A percentile compares a stretch with the other conserved stretches of the same genome.
phyloP scores from a whole-genome alignment of 2,113 vertebrate species.

The Amia ocellicauda region DNA sequence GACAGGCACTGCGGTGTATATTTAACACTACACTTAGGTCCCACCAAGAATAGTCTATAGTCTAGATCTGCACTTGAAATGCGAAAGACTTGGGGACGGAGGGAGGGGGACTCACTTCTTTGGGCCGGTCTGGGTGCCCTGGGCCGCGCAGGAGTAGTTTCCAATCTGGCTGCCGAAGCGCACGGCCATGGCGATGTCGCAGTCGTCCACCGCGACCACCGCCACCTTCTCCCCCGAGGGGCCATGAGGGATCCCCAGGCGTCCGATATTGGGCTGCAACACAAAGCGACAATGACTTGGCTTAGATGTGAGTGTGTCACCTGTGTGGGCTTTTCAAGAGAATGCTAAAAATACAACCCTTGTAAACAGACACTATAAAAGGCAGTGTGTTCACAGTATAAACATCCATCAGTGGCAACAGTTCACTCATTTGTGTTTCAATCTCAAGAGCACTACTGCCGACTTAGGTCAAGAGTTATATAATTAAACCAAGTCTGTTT shows the following conservation, averaged over 20 bases:
- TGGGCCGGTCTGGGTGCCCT: slow-evolving; percentile 89
- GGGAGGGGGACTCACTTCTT: slow-evolving; percentile 80
- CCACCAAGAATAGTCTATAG: no score
- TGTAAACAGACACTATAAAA: neutral
- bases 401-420: no score
- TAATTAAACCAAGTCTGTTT: neutral
- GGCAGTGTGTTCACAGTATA: neutral
- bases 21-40: no score
- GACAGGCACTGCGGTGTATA: no score
- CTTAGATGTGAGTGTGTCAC: neutral
- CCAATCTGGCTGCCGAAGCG: slow-evolving; percentile 81
- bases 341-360: neutral
- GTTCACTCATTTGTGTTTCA: no score
- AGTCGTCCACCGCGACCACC: slow-evolving; percentile 88
- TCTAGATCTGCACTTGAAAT: neutral
- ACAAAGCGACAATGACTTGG: slow-evolving; percentile 4
- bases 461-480: no score
- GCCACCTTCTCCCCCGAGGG: slow-evolving; percentile 95
- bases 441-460: no score
- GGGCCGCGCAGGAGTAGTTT: slow-evolving; percentile 94
- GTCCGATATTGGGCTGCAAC: slow-evolving; percentile 85
- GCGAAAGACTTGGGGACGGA: neutral
- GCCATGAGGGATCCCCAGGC: slow-evolving; percentile 85
- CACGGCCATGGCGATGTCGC: slow-evolving; percentile 89
- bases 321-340: neutral